A percentile compares a stretch with the other conserved stretches of the same genome.
Evolutionary conservation across 1,140 invertebrate species (phyloP).

Genomic region (Schlechtendalia chinensis): DNA sequence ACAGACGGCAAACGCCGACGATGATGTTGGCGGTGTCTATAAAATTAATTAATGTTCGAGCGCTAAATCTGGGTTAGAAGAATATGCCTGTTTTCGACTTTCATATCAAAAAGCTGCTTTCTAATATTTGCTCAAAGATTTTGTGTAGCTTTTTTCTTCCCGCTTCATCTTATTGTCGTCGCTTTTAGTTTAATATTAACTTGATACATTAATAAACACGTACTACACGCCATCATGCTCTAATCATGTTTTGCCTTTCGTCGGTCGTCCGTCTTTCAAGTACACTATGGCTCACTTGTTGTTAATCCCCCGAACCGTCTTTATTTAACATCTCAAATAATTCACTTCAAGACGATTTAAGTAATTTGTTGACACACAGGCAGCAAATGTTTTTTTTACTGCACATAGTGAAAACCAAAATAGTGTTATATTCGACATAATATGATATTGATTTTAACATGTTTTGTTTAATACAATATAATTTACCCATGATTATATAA

Average conservation of each 20-base stretch:
- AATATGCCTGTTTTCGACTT: background rate
- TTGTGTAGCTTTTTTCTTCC: background rate
- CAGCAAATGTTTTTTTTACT: too few relatives aligned
- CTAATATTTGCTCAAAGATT: slow-evolving; percentile 17
- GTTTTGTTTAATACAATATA: too few relatives aligned
- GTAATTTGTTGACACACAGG: background rate
- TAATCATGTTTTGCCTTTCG: slow-evolving; percentile 4
- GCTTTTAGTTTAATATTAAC: slow-evolving; percentile 20
- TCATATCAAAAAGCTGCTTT: background rate
- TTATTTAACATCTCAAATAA: background rate
- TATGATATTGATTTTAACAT: too few relatives aligned
- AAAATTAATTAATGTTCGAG: slow-evolving; percentile 34
- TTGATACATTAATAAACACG: slow-evolving; percentile 24
- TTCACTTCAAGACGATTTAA: background rate
- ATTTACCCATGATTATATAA: too few relatives aligned
- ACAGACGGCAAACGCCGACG: background rate
- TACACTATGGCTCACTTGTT: background rate
- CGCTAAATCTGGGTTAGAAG: background rate
- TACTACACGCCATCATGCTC: background rate
- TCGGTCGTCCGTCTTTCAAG: background rate
- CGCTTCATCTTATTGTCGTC: background rate
- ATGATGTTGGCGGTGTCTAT: background rate
- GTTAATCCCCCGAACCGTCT: background rate
- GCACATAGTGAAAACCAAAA: too few relatives aligned
- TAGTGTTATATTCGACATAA: too few relatives aligned